These are phyloP conservation scores for Lucinisca nassula DNA, from an alignment of 2,888 invertebrate species.

Conservation along the genomic window DNA sequence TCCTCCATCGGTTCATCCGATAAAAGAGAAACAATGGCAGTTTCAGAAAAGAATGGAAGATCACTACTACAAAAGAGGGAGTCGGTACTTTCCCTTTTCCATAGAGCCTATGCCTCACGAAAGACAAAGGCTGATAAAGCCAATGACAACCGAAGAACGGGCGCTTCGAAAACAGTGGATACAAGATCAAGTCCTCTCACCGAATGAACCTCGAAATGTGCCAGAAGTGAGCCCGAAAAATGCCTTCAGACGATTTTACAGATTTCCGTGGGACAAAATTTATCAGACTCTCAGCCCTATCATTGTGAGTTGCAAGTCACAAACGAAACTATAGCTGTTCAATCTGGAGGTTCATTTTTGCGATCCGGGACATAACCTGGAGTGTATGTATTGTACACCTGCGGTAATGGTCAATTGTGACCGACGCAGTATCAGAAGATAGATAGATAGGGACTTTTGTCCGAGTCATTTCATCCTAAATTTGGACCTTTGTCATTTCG, in stretches of 20 bases:
- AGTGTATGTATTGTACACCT: too few species aligned
- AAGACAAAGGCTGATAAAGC: conserved; percentile 78
- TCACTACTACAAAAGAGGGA: conserved; percentile 75
- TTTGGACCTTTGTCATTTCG: too few species aligned
- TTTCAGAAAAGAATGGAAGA: conserved; percentile 68
- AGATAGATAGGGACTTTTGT: too few species aligned
- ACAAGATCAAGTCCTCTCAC: conserved; percentile 83
- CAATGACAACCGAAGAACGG: conserved; percentile 85
- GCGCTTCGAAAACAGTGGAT: conserved; percentile 85
- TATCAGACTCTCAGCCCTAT: conserved; percentile 59
- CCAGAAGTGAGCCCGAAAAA: conserved; percentile 81
- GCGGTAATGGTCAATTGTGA: too few species aligned
- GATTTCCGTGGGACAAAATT: conserved; percentile 77
- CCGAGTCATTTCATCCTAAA: too few species aligned
- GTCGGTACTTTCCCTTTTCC: conserved; percentile 83
- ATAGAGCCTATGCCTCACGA: conserved; percentile 85
- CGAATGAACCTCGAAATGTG: conserved; percentile 82
- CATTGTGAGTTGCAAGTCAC: conserved; percentile 35
- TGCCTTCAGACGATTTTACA: conserved; percentile 77
- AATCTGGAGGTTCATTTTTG: too few species aligned
- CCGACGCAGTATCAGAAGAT: too few species aligned
- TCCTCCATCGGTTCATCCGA: conserved; percentile 47
- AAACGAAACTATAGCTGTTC: too few species aligned
- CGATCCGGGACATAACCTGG: too few species aligned
- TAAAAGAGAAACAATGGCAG: conserved; percentile 77